Base-by-base conservation (phyloP, 2,113 vertebrate genomes). In the Urocitellus parryii region DNA sequence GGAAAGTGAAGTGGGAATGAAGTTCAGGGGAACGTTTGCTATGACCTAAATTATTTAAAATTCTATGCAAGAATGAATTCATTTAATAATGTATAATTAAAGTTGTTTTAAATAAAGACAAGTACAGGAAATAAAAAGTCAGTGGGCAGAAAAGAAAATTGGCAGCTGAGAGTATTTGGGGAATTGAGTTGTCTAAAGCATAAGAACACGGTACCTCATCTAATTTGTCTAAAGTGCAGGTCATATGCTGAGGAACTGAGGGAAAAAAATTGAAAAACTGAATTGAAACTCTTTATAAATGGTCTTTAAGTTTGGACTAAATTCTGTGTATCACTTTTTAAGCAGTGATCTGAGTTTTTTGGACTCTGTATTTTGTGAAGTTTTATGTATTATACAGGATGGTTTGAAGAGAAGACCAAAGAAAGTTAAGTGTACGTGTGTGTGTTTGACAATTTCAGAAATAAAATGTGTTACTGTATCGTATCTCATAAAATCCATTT, bases 21-120 rank as follows among this genome's bases (percentile, higher is more conserved):
- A 92, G 61, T 80, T 5, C 18, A 85, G 67, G 27, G 5, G 29
- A 78, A 67, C 10, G 83, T 63, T 97, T 73, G 87, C 8, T 16
- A 18, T 82, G 3, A 53, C 8, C 37, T 81, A 91, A 85, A 48
- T 88, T 87, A 51, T 68, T 91, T 85, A 58, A 84, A 82, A 91
- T 93, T 84, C 22, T 76, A 13, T 70, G 0, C 24, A 85, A 85
- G 20, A 39, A 90, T 20, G 27, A 80, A 77, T 81, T 94, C 20
- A 84, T 78, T 79, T 51, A 91, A 73, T 84, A 92, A 68, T 95
- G 3, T 68, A 58, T 61, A 90, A 48, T 37, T 93, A 87, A 92
- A 94, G 16, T 95, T 95, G 9, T 56, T 88, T 77, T 84, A 88
- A 74, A 72, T 72, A 80, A 89, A 93, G 22, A 72, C 5, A 72